A percentile compares a stretch with the other conserved stretches of the same genome.
These are phyloP conservation scores for Apantesis nais DNA, from an alignment of 2,888 invertebrate genomes.

Conservation along the genomic window DNA sequence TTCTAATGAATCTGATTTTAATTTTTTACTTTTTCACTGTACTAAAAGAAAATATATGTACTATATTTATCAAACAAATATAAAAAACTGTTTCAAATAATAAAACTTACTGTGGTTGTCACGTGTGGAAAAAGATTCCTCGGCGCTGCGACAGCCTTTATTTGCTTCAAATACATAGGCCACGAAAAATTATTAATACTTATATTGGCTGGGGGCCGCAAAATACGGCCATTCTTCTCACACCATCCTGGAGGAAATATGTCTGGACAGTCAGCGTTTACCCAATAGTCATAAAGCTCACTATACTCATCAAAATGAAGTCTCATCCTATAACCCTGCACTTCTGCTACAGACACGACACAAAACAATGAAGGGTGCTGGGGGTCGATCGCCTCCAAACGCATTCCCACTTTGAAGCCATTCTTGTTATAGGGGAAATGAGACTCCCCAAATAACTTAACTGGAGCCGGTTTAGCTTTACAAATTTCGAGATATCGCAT, in stretches of 20 bases:
- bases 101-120: constrained; percentile 84
- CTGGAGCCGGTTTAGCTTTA: constrained; percentile 90
- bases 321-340: constrained; percentile 92
- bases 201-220: constrained; percentile 92
- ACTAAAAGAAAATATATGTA: too few relatives aligned
- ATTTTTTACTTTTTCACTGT: not conserved
- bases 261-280: constrained; percentile 95
- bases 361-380: constrained; percentile 95
- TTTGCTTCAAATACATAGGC: constrained; percentile 92
- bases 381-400: constrained; percentile 97
- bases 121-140: constrained; percentile 90
- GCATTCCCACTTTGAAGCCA: constrained; percentile 93
- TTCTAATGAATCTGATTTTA: not conserved
- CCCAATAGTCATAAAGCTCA: constrained; percentile 96
- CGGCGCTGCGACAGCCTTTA: constrained; percentile 91
- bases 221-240: constrained; percentile 90
- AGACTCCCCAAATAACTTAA: constrained; percentile 90
- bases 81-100: not conserved
- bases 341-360: constrained; percentile 93
- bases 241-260: constrained; percentile 98
- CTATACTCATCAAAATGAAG: constrained; percentile 97
- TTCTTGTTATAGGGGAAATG: constrained; percentile 92
- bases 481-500: constrained; percentile 90
- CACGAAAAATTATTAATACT: constrained; percentile 89
- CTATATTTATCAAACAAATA: not conserved